Base-by-base conservation (phyloP, 2,797 vertebrate genomes). In the Hypotaenidia okinawae region DNA sequence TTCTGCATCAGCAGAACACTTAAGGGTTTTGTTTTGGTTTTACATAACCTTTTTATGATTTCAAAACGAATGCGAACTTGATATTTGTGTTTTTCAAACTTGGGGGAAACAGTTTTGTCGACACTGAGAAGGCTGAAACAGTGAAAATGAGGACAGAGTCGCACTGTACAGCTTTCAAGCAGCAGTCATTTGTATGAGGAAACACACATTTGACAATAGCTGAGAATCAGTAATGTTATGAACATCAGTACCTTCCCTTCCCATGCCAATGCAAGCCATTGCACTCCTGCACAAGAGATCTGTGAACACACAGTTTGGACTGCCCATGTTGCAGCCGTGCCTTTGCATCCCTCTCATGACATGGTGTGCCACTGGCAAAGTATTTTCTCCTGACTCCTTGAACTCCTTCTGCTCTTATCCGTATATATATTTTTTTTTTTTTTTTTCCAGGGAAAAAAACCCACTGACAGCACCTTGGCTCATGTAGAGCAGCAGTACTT, bases 361-460 rank as follows among this genome's bases (percentile, higher is more conserved):
- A 27, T 0, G 0, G 10, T 5, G 12, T 24, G 30, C 41, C 37
- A 3, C 1, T 21, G 25, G 37, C 47, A 90, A 88, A 45, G 9
- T 2, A 3, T 51, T 82, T 72, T 39, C 59, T 73, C 41, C 47
- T 14, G 58, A 39, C 22, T 37, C 5, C 25, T 12, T 61, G 6
- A 66, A 76, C 57, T 66, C 49, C 43, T 77, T 49, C 49, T 77
- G 16, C 30, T 33, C 15, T 63, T 27, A 57, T 6, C 13, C 9
- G 5, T 5, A 28, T 47, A 37, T 45, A 19, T 45, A 28, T 47
- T 33, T 45, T 19, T 45, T 45, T 43, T 7, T 43, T 47, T 47
- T 52, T 52, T 85, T 61, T 49, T 58, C 45, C 49, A 18, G 35
- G 30, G n/a, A 32, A 88, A 68, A 64, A 30, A 4, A 27, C 9